Conservation (phyloP, 2,113 vertebrate genomes). For the Emberiza fucata region DNA sequence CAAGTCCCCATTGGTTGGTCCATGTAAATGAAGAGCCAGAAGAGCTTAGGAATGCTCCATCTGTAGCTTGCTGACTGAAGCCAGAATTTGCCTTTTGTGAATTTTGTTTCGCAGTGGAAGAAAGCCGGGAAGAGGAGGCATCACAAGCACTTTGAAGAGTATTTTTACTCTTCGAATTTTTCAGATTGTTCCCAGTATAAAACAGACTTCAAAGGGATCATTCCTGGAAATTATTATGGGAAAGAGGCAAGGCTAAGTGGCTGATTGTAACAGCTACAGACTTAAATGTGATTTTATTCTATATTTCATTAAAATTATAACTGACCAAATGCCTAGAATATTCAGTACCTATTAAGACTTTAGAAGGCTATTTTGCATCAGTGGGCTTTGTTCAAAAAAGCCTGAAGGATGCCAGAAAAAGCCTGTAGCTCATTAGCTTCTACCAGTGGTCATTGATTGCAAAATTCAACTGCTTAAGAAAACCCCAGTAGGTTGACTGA, state of each 20-base stretch:
- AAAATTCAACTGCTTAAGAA: fast-evolving
- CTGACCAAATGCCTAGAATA: background rate
- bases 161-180: background rate
- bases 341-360: background rate
- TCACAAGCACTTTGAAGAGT: background rate
- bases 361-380: background rate
- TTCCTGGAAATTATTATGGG: background rate
- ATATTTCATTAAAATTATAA: background rate
- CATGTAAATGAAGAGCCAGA: background rate
- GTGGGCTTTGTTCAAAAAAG: background rate
- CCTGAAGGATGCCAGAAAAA: background rate
- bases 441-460: background rate
- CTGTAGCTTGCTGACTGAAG: background rate
- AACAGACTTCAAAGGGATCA: background rate
- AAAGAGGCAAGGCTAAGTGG: fast-evolving
- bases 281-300: background rate
- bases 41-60: background rate
- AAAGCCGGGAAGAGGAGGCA: background rate
- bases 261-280: background rate
- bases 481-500: background rate
- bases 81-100: background rate
- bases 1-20: background rate
- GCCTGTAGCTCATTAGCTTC: background rate
- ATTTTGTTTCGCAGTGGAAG: background rate
- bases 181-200: background rate